Evolutionary conservation across 2,888 invertebrate genomes (phyloP).

Genomic region (Petrophora chlorosata): DNA sequence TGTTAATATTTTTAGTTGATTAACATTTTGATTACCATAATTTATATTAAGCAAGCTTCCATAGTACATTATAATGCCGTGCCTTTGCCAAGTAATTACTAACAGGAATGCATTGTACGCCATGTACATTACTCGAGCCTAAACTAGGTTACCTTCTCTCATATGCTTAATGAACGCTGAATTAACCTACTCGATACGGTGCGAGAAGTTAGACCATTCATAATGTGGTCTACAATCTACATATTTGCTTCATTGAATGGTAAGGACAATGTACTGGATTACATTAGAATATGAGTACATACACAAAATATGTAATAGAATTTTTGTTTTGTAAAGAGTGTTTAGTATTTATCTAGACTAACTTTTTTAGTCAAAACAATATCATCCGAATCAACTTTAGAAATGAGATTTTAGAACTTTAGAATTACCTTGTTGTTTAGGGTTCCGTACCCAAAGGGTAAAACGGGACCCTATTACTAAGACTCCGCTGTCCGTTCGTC

Average conservation of each 20-base stretch:
- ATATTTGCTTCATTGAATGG: slow-evolving; percentile 8
- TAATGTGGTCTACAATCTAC: slow-evolving; percentile 8
- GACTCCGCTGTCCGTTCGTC: too few species aligned
- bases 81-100: slow-evolving; percentile 5
- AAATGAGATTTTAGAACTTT: too few species aligned
- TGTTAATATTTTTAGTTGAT: slow-evolving; percentile 1
- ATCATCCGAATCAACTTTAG: too few species aligned
- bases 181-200: slow-evolving; percentile 25
- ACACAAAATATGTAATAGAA: too few species aligned
- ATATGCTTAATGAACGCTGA: slow-evolving; percentile 16
- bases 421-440: too few species aligned
- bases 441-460: too few species aligned
- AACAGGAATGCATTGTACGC: slow-evolving; percentile 10
- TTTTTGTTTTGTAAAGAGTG: too few species aligned
- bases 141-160: slow-evolving; percentile 14
- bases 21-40: neutral
- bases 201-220: neutral
- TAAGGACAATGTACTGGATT: slow-evolving; percentile 10
- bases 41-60: slow-evolving; percentile 1
- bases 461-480: too few species aligned
- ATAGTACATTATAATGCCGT: neutral
- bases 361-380: too few species aligned
- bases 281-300: too few species aligned
- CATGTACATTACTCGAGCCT: neutral
- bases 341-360: too few species aligned